phyloP scores from a whole-genome alignment of 2,888 invertebrate genomes.

The Liposcelis brunnea region DNA sequence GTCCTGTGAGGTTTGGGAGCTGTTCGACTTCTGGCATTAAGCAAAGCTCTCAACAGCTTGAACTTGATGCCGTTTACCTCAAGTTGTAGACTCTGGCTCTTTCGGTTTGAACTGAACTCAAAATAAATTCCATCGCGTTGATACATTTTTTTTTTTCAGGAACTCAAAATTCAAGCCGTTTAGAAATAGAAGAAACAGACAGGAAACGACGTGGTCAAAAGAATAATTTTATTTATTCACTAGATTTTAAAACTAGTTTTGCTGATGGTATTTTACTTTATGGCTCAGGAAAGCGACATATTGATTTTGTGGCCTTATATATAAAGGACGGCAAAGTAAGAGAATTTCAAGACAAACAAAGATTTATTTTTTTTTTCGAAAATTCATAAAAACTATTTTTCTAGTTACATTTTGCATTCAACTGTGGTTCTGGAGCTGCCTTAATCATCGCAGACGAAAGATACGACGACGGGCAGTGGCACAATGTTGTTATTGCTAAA shows the following conservation, averaged over 20 bases:
- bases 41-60: no score
- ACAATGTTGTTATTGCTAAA: conserved; percentile 50
- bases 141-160: conserved; percentile 34
- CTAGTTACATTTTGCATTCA: conserved; percentile 50
- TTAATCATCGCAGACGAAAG: conserved; percentile 35
- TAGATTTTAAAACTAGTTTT: conserved; percentile 60
- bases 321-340: conserved; percentile 54
- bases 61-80: no score
- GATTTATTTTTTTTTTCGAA: background rate
- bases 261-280: conserved; percentile 79
- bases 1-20: no score
- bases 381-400: background rate
- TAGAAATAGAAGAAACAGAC: conserved; percentile 53
- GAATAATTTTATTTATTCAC: conserved; percentile 53
- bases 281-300: conserved; percentile 40
- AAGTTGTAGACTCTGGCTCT: no score
- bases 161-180: conserved; percentile 46
- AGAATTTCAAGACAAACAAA: background rate
- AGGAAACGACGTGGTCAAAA: background rate
- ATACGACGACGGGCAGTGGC: conserved; percentile 66
- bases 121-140: no score
- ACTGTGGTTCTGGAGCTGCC: conserved; percentile 47
- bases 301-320: conserved; percentile 56
- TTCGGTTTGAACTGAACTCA: no score
- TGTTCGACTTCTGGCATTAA: no score